These are phyloP conservation scores for Aporophyla nigra DNA, from an alignment of 2,888 invertebrate genomes.

Conservation along the genomic window DNA sequence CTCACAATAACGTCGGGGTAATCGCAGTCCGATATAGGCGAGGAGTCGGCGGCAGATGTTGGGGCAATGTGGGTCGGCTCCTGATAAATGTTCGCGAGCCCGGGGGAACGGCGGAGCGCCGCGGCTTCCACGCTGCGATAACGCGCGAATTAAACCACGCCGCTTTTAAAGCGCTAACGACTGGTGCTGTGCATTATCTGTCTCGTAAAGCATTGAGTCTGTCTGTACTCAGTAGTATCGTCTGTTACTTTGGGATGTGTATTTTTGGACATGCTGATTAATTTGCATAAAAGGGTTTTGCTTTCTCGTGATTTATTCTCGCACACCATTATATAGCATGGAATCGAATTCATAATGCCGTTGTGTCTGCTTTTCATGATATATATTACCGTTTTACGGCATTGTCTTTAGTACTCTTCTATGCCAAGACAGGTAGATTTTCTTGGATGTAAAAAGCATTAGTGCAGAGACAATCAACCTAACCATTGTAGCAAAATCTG, in stretches of 20 bases:
- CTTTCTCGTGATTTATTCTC: neutral
- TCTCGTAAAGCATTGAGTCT: constrained; percentile 35
- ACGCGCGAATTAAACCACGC: constrained; percentile 75
- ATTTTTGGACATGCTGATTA: constrained; percentile 14
- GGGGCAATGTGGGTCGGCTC: constrained; percentile 83
- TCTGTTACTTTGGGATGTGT: constrained; percentile 4
- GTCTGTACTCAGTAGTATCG: constrained; percentile 21
- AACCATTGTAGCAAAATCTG: constrained; percentile 20
- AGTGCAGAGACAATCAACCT: neutral
- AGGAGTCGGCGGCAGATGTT: constrained; percentile 78
- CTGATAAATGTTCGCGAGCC: constrained; percentile 85
- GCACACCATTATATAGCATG: no score
- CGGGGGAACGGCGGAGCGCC: constrained; percentile 79
- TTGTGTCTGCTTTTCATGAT: no score
- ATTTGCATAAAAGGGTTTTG: neutral
- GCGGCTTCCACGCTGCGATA: constrained; percentile 78
- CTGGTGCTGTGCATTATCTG: constrained; percentile 61
- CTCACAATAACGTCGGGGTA: constrained; percentile 72
- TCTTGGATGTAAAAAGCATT: neutral
- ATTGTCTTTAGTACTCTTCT: neutral
- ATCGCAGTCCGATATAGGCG: constrained; percentile 70
- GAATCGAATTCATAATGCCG: no score
- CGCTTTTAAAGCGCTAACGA: constrained; percentile 72
- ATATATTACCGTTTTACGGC: neutral
- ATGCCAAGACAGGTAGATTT: neutral